Percentiles rank a stretch among this genome's conserved stretches.
Conservation (phyloP, 1,140 invertebrate species). For the Formica selysi region DNA sequence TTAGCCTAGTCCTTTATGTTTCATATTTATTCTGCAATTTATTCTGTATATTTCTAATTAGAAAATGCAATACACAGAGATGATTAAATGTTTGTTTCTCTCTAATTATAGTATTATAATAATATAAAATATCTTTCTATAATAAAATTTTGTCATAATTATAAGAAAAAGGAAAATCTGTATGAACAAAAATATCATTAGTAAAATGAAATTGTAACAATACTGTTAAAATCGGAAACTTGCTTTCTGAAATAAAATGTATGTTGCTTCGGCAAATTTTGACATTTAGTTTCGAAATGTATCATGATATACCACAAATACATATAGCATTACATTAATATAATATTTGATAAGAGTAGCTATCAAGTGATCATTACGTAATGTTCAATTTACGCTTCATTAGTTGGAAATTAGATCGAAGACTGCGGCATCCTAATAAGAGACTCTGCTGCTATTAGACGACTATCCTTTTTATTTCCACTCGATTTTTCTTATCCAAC, state of each 20-base stretch:
- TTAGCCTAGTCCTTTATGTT: neutral
- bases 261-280: too few relatives aligned
- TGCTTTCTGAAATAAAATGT: neutral
- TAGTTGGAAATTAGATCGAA: conserved; percentile 46
- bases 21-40: neutral
- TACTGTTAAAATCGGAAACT: neutral
- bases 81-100: neutral
- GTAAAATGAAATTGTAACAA: neutral
- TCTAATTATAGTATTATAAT: neutral
- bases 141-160: neutral
- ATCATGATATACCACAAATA: too few relatives aligned
- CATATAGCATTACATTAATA: neutral
- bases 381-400: conserved; percentile 10
- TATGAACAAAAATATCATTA: neutral
- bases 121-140: neutral
- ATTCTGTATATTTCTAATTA: neutral
- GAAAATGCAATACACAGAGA: neutral
- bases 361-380: conserved; percentile 10
- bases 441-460: conserved; percentile 26
- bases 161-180: neutral
- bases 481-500: conserved; percentile 61
- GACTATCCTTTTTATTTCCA: conserved; percentile 64
- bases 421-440: neutral
- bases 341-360: neutral
- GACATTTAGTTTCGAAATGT: neutral